Evolutionary conservation across 1,140 invertebrate genomes (phyloP).

Genomic region (Liolophura sinensis): DNA sequence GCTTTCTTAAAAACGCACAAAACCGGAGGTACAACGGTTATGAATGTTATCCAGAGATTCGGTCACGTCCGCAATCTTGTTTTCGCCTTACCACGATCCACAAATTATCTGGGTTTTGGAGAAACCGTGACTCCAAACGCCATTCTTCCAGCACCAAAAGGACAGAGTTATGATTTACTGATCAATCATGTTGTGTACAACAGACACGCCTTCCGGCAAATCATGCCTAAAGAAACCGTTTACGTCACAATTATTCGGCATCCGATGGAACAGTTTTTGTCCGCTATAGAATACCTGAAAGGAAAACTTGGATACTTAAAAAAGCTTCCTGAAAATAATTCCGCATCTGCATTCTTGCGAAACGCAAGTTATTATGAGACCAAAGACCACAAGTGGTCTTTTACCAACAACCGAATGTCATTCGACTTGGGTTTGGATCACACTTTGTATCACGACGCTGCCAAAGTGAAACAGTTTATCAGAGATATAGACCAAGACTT

Average conservation of each 20-base stretch:
- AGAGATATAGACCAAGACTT: slow-evolving; percentile 45
- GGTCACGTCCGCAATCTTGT: slow-evolving; percentile 25
- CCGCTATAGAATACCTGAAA: slow-evolving; percentile 23
- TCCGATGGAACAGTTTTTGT: slow-evolving; percentile 31
- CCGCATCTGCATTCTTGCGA: slow-evolving; percentile 17
- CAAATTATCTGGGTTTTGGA: slow-evolving; percentile 28
- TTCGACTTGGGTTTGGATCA: slow-evolving; percentile 31
- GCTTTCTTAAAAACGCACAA: slow-evolving; percentile 34
- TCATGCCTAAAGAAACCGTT: slow-evolving; percentile 22
- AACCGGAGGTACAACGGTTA: slow-evolving; percentile 36
- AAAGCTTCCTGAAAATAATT: slow-evolving; percentile 6
- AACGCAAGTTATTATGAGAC: slow-evolving; percentile 24
- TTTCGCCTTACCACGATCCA: slow-evolving; percentile 32
- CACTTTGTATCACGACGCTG: slow-evolving; percentile 14
- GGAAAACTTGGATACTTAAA: slow-evolving; percentile 18
- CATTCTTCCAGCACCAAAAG: slow-evolving; percentile 12
- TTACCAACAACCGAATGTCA: slow-evolving; percentile 33
- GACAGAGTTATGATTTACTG: slow-evolving; percentile 26
- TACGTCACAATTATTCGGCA: slow-evolving; percentile 34
- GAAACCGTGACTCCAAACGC: slow-evolving; percentile 8
- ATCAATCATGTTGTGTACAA: slow-evolving; percentile 36
- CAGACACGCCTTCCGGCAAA: slow-evolving; percentile 13
- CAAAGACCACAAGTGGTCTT: slow-evolving; percentile 9
- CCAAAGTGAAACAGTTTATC: slow-evolving; percentile 21
- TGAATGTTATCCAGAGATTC: slow-evolving; percentile 33